A percentile compares a stretch with the other conserved stretches of the same genome.
Evolutionary conservation across 2,797 vertebrate species (phyloP).

Genomic region (Cossypha caffra): DNA sequence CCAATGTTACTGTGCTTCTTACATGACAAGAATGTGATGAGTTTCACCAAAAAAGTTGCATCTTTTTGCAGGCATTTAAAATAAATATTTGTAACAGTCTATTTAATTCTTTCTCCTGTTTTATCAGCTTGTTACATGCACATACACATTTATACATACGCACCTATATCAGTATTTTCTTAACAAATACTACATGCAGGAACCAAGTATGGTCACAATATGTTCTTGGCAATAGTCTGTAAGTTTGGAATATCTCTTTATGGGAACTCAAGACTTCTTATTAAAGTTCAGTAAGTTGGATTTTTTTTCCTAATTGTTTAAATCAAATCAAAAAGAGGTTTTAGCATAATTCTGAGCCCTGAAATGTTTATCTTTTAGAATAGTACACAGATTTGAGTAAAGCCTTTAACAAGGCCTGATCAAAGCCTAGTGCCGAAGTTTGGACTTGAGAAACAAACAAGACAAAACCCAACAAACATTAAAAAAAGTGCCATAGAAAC

Average conservation of each 20-base stretch:
- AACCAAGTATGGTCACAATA: neutral
- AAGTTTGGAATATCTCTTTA: neutral
- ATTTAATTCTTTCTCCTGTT: neutral
- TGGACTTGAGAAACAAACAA: neutral
- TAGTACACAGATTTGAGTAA: neutral
- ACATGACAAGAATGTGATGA: neutral
- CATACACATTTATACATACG: accelerated
- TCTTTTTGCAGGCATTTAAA: neutral
- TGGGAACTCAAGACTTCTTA: neutral
- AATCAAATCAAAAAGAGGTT: neutral
- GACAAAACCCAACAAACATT: neutral
- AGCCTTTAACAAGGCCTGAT: neutral
- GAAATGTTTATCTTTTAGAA: neutral
- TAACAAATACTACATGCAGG: neutral
- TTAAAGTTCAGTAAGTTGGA: neutral
- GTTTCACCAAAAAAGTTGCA: neutral
- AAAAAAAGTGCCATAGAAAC: neutral
- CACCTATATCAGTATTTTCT: neutral
- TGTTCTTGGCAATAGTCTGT: neutral
- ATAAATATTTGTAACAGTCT: neutral
- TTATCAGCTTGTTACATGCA: neutral
- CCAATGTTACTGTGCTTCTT: neutral
- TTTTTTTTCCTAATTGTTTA: neutral
- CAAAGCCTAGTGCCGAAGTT: neutral
- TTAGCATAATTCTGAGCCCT: neutral